A percentile compares a stretch with the other conserved stretches of the same genome.
These are phyloP conservation scores for Philereme transversata DNA, from an alignment of 2,888 invertebrate genomes.

Conservation along the genomic window DNA sequence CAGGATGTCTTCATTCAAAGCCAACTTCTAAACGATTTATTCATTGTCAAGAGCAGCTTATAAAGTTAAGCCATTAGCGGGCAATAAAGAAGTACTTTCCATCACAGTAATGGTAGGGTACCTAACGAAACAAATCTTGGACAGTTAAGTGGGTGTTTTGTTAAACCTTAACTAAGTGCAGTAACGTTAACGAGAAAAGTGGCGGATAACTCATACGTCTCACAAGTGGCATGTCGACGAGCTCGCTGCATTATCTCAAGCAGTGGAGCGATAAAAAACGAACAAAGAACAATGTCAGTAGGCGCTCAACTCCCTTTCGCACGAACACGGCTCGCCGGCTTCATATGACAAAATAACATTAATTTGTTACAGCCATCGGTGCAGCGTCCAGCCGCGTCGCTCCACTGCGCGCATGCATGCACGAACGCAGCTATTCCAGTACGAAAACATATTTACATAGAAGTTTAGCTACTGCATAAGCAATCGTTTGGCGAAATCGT, in stretches of 20 bases:
- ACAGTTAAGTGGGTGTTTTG: constrained; percentile 62
- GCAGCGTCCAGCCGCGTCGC: constrained; percentile 55
- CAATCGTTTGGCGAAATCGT: constrained; percentile 68
- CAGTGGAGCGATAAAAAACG: constrained; percentile 79
- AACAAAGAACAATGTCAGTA: constrained; percentile 82
- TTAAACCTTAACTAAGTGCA: constrained; percentile 60
- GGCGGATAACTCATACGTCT: constrained; percentile 72
- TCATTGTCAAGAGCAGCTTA: constrained; percentile 33
- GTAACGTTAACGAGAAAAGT: constrained; percentile 75
- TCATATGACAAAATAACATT: constrained; percentile 75
- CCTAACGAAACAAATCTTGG: constrained; percentile 56
- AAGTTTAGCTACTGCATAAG: constrained; percentile 62
- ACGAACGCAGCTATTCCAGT: constrained; percentile 60
- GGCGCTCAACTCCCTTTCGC: constrained; percentile 77
- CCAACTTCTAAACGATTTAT: constrained; percentile 19
- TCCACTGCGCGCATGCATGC: constrained; percentile 58
- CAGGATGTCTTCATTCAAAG: constrained; percentile 29
- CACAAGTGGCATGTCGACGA: constrained; percentile 56
- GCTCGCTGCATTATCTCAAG: constrained; percentile 73
- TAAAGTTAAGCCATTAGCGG: constrained; percentile 31
- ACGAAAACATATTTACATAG: constrained; percentile 66
- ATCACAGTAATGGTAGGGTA: constrained; percentile 41
- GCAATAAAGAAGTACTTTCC: constrained; percentile 38
- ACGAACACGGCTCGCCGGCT: constrained; percentile 65
- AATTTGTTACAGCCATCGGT: constrained; percentile 60